A percentile compares a stretch with the other conserved stretches of the same genome.
Evolutionary conservation across 1,140 invertebrate species (phyloP).

Genomic region (Agrypnia vestita): DNA sequence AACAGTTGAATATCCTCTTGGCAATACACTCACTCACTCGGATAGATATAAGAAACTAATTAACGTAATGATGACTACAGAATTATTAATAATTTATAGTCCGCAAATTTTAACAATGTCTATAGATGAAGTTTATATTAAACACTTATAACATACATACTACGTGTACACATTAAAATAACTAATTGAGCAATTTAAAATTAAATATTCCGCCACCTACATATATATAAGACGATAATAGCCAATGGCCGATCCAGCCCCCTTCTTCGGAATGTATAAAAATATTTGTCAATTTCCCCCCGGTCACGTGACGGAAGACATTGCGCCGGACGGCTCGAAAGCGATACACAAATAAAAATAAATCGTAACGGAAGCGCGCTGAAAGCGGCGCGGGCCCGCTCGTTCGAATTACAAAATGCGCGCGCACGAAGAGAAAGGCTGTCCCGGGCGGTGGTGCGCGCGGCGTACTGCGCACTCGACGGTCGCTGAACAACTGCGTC

Average conservation of each 20-base stretch:
- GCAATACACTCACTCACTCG: neutral
- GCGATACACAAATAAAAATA: constrained; percentile 10
- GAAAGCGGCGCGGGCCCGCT: constrained; percentile 12
- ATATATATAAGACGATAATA: neutral
- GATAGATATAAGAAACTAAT: neutral
- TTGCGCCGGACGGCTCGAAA: constrained; percentile 22
- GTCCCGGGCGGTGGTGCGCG: constrained; percentile 6
- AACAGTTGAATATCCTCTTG: constrained; percentile 1
- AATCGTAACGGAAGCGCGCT: constrained; percentile 21
- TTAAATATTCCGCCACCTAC: neutral
- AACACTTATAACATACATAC: neutral
- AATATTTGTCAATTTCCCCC: neutral
- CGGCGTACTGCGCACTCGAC: constrained; percentile 44
- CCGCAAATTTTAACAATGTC: neutral
- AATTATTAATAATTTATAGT: neutral
- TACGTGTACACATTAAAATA: neutral
- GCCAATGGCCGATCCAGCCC: neutral
- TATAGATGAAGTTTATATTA: neutral
- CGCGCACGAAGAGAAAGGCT: constrained; percentile 33
- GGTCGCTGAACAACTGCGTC: constrained; percentile 43
- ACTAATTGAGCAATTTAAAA: neutral
- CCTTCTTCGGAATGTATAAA: neutral
- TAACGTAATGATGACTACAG: neutral
- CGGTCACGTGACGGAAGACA: constrained; percentile 6
- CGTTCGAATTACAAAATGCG: constrained; percentile 17